A percentile compares a stretch with the other conserved stretches of the same genome.
Conservation (phyloP, 2,888 invertebrate species). For the Macrosoma leucophasiata region DNA sequence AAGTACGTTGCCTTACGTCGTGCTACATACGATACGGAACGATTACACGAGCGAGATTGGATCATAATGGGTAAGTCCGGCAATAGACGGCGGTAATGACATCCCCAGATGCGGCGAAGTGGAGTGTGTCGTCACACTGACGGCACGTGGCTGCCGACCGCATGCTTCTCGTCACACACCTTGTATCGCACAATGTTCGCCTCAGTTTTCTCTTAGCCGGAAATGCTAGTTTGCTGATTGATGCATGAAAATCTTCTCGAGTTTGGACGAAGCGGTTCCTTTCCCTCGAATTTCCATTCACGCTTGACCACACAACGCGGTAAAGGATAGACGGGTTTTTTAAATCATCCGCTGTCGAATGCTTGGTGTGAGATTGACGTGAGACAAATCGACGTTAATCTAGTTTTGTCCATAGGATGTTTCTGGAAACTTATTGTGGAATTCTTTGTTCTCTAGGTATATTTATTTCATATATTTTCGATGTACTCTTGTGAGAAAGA, state of each 20-base stretch:
- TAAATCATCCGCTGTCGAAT: slow-evolving; percentile 12
- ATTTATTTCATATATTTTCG: too few species aligned
- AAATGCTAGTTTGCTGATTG: slow-evolving; percentile 22
- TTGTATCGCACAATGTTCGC: slow-evolving; percentile 16
- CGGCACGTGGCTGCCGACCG: slow-evolving; percentile 37
- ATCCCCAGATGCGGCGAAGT: slow-evolving; percentile 41
- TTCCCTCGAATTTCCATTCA: slow-evolving; percentile 31
- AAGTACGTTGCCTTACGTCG: slow-evolving; percentile 57
- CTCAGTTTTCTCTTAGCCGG: slow-evolving; percentile 19
- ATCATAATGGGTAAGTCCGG: slow-evolving; percentile 60
- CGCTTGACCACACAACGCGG: slow-evolving; percentile 30
- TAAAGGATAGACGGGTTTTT: slow-evolving; percentile 35
- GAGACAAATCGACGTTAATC: too few species aligned
- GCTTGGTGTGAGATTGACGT: too few species aligned
- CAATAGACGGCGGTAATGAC: slow-evolving; percentile 35
- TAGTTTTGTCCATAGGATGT: too few species aligned
- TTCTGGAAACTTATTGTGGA: too few species aligned
- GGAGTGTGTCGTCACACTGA: slow-evolving; percentile 45
- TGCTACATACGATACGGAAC: slow-evolving; percentile 48
- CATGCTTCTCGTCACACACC: slow-evolving; percentile 28
- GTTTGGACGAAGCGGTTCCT: slow-evolving; percentile 25
- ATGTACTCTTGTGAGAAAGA: too few species aligned
- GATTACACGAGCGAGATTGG: slow-evolving; percentile 56
- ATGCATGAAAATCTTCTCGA: slow-evolving; percentile 19
- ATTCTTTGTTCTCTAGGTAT: too few species aligned